phyloP scores from a whole-genome alignment of 2,113 vertebrate species.

The Stegastes partitus region DNA sequence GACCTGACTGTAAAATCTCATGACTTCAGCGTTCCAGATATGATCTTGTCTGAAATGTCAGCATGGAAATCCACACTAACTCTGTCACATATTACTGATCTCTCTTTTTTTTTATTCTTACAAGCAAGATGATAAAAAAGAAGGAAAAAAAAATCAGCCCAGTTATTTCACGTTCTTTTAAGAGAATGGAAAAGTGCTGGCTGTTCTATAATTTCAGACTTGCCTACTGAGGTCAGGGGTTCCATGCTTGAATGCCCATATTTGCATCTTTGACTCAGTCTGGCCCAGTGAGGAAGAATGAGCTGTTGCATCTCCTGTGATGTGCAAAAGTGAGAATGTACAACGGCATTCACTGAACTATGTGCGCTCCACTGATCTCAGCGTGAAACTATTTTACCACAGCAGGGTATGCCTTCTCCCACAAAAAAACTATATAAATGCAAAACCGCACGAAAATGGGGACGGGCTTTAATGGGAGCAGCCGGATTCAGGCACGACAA shows the following conservation, averaged over 20 bases:
- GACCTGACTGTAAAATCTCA: slow-evolving; percentile 50
- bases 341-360: slow-evolving; percentile 63
- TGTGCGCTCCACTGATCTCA: slow-evolving; percentile 71
- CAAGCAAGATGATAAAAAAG: slow-evolving; percentile 9
- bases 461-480: slow-evolving; percentile 21
- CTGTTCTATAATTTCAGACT: slow-evolving; percentile 60
- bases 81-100: slow-evolving; percentile 49
- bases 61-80: slow-evolving; percentile 39
- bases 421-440: slow-evolving; percentile 57
- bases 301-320: slow-evolving; percentile 61
- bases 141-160: slow-evolving; percentile 2
- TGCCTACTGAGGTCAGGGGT: slow-evolving; percentile 64
- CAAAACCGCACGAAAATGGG: slow-evolving; percentile 51
- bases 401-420: slow-evolving; percentile 48
- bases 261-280: slow-evolving; percentile 75
- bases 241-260: slow-evolving; percentile 59
- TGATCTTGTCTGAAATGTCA: slow-evolving; percentile 55
- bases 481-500: slow-evolving; percentile 2
- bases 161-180: slow-evolving; percentile 51
- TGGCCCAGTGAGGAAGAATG: slow-evolving; percentile 69
- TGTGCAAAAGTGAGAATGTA: slow-evolving; percentile 68
- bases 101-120: neutral
- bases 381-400: slow-evolving; percentile 65
- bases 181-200: slow-evolving; percentile 52
- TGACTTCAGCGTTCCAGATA: slow-evolving; percentile 46